Conservation (phyloP, 2,888 invertebrate genomes). For the Phasia obesa region DNA sequence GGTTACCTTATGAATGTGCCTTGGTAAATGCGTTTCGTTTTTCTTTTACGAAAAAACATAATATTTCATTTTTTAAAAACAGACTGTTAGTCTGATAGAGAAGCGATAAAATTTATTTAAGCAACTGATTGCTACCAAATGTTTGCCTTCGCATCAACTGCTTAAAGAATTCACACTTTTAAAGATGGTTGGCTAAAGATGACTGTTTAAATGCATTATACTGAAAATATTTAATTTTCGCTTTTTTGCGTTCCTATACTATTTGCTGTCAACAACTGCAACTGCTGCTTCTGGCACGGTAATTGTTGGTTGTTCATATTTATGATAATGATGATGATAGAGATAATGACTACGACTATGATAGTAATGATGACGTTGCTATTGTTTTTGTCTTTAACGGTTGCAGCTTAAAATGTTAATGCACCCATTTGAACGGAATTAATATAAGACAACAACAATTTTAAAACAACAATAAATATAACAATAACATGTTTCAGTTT, state of each 20-base stretch:
- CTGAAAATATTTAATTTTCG: constrained; percentile 47
- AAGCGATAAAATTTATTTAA: not conserved
- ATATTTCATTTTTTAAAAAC: not conserved
- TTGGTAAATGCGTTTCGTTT: no score
- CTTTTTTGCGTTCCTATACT: constrained; percentile 3
- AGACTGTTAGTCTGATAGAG: no score
- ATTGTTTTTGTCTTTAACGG: constrained; percentile 47
- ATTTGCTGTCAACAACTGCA: constrained; percentile 6
- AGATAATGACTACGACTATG: not conserved
- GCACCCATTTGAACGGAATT: constrained; percentile 64
- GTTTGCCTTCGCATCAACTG: not conserved
- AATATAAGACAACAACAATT: constrained; percentile 47
- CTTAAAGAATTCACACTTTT: constrained; percentile 7
- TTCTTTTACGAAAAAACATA: no score
- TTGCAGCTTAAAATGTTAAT: constrained; percentile 67
- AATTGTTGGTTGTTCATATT: constrained; percentile 25
- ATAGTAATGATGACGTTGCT: constrained; percentile 22
- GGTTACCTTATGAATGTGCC: no score
- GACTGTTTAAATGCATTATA: constrained; percentile 13
- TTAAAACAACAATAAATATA: constrained; percentile 28
- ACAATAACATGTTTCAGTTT: constrained; percentile 45
- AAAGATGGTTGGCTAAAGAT: not conserved
- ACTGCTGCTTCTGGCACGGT: constrained; percentile 7
- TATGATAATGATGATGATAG: constrained; percentile 30
- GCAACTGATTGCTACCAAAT: not conserved